phyloP scores from a whole-genome alignment of 2,888 invertebrate genomes.

The Blera fallax region DNA sequence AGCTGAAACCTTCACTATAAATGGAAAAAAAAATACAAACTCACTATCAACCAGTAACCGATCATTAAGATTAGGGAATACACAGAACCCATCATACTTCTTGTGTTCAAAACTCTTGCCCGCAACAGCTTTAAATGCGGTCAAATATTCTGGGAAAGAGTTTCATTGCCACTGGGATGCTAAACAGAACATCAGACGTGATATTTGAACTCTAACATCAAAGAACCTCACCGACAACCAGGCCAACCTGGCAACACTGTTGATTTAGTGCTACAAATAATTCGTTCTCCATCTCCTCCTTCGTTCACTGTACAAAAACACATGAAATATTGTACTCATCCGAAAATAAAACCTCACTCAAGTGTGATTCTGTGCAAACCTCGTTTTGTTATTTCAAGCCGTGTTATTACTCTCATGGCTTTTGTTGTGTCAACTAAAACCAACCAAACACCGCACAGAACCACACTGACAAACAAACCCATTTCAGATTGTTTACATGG shows the following conservation, averaged over 20 bases:
- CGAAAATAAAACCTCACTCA: conserved; percentile 8
- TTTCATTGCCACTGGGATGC: conserved; percentile 4
- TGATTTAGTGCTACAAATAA: not conserved
- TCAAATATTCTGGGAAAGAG: not conserved
- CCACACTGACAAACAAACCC: conserved; percentile 60
- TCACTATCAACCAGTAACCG: too few relatives aligned
- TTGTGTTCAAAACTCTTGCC: not conserved
- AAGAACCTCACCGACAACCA: conserved; percentile 11
- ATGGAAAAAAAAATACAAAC: too few relatives aligned
- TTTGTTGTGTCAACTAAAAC: conserved; percentile 65
- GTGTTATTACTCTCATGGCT: conserved; percentile 59
- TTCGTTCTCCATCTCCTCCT: not conserved
- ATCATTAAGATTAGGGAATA: too few relatives aligned
- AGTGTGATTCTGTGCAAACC: conserved; percentile 67
- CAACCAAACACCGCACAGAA: not conserved
- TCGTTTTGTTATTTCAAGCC: conserved; percentile 46
- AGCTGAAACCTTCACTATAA: too few relatives aligned
- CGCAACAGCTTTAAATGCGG: not conserved
- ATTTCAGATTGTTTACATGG: conserved; percentile 70
- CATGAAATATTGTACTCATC: conserved; percentile 2
- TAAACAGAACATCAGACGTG: conserved; percentile 1
- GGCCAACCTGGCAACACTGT: conserved; percentile 1
- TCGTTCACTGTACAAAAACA: not conserved
- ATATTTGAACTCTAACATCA: conserved; percentile 37
- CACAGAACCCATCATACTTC: not conserved